phyloP scores from a whole-genome alignment of 2,888 invertebrate genomes.

The Copidosoma aretas region DNA sequence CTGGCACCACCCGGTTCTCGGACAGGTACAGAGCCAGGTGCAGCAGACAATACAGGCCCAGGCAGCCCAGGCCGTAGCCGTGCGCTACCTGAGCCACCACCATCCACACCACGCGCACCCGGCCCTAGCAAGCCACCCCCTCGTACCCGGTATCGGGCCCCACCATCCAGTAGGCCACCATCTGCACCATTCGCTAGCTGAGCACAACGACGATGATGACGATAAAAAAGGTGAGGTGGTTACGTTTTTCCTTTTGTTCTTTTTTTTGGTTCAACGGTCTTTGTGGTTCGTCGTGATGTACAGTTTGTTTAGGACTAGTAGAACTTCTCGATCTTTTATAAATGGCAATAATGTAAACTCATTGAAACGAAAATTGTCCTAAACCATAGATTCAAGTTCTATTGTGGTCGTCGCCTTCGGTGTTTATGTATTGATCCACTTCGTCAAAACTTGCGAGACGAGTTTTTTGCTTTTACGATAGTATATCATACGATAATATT shows the following conservation, averaged over 20 bases:
- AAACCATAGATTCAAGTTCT: too few relatives aligned
- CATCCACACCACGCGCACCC: conserved; percentile 60
- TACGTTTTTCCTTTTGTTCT: too few relatives aligned
- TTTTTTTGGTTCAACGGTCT: too few relatives aligned
- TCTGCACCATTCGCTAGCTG: conserved; percentile 43
- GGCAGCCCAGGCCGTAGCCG: conserved; percentile 56
- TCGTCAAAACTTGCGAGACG: too few relatives aligned
- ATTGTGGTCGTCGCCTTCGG: too few relatives aligned
- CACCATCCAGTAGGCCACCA: conserved; percentile 45
- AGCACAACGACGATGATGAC: conserved; percentile 59
- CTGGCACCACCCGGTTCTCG: conserved; percentile 60
- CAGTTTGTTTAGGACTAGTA: too few relatives aligned
- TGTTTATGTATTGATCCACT: too few relatives aligned
- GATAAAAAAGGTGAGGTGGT: conserved; percentile 58
- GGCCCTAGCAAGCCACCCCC: conserved; percentile 44
- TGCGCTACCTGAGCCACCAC: conserved; percentile 57
- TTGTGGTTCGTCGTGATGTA: background rate
- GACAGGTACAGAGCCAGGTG: conserved; percentile 59
- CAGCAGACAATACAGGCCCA: conserved; percentile 59
- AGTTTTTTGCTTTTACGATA: too few relatives aligned
- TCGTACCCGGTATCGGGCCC: conserved; percentile 55
- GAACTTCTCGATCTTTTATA: too few relatives aligned
- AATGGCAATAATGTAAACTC: too few relatives aligned
- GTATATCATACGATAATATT: too few relatives aligned
- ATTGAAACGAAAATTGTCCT: too few relatives aligned